Conservation (phyloP, 1,140 invertebrate species). For the Papilio polyxenes region DNA sequence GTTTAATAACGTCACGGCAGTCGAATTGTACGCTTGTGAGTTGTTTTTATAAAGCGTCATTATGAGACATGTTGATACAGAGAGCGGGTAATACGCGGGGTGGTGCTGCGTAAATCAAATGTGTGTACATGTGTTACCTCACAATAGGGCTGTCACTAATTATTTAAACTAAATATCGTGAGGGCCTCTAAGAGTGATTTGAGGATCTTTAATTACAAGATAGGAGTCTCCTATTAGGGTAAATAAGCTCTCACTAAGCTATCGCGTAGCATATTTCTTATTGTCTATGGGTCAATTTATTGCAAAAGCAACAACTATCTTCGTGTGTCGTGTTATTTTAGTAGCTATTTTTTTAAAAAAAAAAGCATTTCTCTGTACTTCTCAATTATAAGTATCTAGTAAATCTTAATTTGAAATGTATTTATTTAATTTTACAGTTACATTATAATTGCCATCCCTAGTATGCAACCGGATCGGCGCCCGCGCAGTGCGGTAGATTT, state of each 20-base stretch:
- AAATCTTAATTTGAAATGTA: no score
- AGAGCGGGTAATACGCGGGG: slow-evolving; percentile 58
- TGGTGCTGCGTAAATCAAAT: slow-evolving; percentile 71
- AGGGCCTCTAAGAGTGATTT: neutral
- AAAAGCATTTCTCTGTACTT: neutral
- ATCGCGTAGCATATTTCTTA: no score
- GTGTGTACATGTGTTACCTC: slow-evolving; percentile 60
- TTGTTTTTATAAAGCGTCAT: slow-evolving; percentile 16
- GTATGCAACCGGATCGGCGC: slow-evolving; percentile 58
- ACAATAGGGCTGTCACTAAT: slow-evolving; percentile 51
- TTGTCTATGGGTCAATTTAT: neutral
- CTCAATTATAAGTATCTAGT: neutral
- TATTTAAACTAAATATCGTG: neutral
- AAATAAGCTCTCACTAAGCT: neutral
- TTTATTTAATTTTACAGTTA: neutral
- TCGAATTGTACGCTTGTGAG: neutral
- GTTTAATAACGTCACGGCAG: no score
- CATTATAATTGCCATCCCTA: slow-evolving; percentile 50
- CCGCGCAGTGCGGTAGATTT: slow-evolving; percentile 66
- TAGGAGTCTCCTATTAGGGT: neutral
- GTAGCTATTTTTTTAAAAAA: no score
- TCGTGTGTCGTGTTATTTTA: no score
- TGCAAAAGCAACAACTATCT: no score
- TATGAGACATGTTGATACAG: slow-evolving; percentile 60
- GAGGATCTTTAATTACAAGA: no score